Evolutionary conservation across 2,888 invertebrate genomes (phyloP), one percentile per base, ranked within the genome.

Genomic region (Adela reaumurella): DNA sequence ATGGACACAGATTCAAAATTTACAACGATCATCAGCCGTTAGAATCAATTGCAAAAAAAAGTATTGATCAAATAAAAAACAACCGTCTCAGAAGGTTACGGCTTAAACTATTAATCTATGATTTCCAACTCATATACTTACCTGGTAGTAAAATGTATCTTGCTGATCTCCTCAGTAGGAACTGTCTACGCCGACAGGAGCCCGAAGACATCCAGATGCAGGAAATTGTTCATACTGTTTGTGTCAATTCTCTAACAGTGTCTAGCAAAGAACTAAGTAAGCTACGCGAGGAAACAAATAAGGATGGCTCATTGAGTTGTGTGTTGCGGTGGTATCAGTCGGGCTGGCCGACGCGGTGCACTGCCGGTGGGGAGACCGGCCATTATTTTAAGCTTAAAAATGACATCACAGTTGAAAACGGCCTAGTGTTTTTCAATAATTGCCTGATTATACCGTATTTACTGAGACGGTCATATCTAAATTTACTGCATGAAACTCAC

Each of bases 401-500:
- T 50, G 54, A 58, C n/a, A 45, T 59, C 5, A 49, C 45, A 49
- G 44, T 56, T n/a, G 55, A 57, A 47, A 48, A 59, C 29, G 51
- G 46, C 28, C 46, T 61, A 46, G 28, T 57, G 43, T 61, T 56
- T 49, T 53, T 52, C 6, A 49, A 50, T 41, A 49, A 58, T 28
- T 50, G 52, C 50, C 43, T 59, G 41, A 43, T 59, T 16, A 49
- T 58, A 24, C 58, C 58, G 11, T 24, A 19, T 41, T 24, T 46
- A 14, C 49, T 57, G 19, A 49, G 53, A 35, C 43, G 49, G 18
- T 41, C 52, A 6, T 52, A 55, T 49, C 19, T 59, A 6, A 45
- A 51, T 45, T 24, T 55, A 10, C 50, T 59, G 11, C 60, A 58
- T 51, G 54, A 51, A 51, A 43, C 57, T 17, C 58, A 60, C 49